Evolutionary conservation across 2,113 vertebrate genomes (phyloP), one percentile per base, ranked within the genome.

Genomic region (Cyprinodon tularosa): DNA sequence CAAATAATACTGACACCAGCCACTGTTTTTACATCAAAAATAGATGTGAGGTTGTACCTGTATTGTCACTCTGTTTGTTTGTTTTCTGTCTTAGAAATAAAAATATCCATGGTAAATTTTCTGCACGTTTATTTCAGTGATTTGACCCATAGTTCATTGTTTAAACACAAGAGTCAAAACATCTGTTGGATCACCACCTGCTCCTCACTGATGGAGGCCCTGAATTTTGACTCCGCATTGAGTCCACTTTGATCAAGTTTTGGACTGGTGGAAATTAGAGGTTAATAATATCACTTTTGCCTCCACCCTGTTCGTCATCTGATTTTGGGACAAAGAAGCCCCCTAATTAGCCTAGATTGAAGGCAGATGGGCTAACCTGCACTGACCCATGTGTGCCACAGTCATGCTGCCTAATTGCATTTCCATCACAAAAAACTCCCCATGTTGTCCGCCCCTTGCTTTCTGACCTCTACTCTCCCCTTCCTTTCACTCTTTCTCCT

Each of bases 401-500:
- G 90, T 87, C 86, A 82, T 87, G 84, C 86, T 83, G 84, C 86
- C 86, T 93, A 93, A 95, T 94, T 89, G 90, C 90, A 95, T 94
- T 95, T 95, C 94, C 94, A 96, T 95, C 92, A 96, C 95, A 96
- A 96, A 95, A 91, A 85, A 6, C 88, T 82, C 89, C 84, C 81
- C 90, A 80, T 91, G 91, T 89, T 89, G 89, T 88, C 90, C 77
- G 76, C 87, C 92, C 89, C 80, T 91, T 95, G 93, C 93, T 93
- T 94, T 95, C 94, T 95, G 94, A 94, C 95, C 94, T 94, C 90
- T 88, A 85, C 88, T 92, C 80, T 83, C 86, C 78, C 74, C 76
- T 81, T 89, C 89, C 79, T 88, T 91, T 88, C 82, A 82, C 48
- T 71, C 84, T 83, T 90, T 88, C 82, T 86, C 78, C 84, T 80